Evolutionary conservation across 2,888 invertebrate species (phyloP).

Genomic region (Polymixis lichenea): DNA sequence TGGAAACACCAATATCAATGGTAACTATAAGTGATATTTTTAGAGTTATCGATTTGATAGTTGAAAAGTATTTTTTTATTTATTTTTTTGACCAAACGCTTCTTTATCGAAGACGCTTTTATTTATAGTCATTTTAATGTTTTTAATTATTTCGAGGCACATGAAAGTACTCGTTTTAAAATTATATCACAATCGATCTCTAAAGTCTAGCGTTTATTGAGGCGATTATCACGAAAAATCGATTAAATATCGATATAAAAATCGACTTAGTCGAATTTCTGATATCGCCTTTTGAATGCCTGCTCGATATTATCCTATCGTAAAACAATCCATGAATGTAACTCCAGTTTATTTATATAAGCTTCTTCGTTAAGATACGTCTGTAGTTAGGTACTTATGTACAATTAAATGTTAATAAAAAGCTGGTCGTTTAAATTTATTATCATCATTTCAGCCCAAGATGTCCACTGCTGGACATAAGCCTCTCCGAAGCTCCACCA

Average conservation of each 20-base stretch:
- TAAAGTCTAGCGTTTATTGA: slow-evolving; percentile 30
- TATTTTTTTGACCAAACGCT: slow-evolving; percentile 49
- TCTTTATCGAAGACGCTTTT: slow-evolving; percentile 46
- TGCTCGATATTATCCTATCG: slow-evolving; percentile 55
- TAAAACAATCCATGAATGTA: slow-evolving; percentile 67
- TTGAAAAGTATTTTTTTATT: slow-evolving; percentile 61
- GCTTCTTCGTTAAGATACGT: slow-evolving; percentile 78
- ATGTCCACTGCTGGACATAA: not conserved
- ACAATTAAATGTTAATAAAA: slow-evolving; percentile 86
- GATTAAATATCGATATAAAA: slow-evolving; percentile 17
- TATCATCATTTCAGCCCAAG: not conserved
- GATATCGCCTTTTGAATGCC: slow-evolving; percentile 33
- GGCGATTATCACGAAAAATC: slow-evolving; percentile 32
- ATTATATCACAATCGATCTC: slow-evolving; percentile 54
- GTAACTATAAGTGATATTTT: slow-evolving; percentile 63
- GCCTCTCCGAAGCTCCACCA: no score
- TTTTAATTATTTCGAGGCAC: slow-evolving; percentile 46
- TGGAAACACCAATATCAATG: slow-evolving; percentile 69
- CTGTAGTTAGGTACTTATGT: slow-evolving; percentile 81
- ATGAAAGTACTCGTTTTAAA: slow-evolving; percentile 53
- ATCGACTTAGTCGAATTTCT: slow-evolving; percentile 32
- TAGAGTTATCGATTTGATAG: slow-evolving; percentile 61
- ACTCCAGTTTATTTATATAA: slow-evolving; percentile 77
- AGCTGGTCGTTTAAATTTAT: slow-evolving; percentile 56
- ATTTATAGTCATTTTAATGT: slow-evolving; percentile 38